Conservation (phyloP, 2,888 invertebrate species). For the Drosophila aldrichi region DNA sequence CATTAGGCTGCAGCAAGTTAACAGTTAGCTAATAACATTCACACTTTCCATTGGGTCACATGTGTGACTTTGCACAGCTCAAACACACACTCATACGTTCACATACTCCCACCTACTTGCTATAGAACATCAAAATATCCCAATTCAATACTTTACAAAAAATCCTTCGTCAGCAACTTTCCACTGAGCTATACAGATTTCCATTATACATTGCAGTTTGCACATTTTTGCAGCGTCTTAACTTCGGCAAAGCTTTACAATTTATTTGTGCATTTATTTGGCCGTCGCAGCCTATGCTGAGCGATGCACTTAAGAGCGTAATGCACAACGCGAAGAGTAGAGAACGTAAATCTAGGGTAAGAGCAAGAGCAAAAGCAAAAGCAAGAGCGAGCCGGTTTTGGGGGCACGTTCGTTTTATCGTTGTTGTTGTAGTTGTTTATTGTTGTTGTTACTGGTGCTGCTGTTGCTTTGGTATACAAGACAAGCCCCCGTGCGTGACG, state of each 20-base stretch:
- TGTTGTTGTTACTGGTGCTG: constrained; percentile 25
- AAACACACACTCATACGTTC: neutral
- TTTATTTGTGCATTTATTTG: constrained; percentile 13
- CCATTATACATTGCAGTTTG: constrained; percentile 9
- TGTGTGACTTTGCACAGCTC: constrained; percentile 57
- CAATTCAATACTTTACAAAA: neutral
- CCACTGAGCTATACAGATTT: constrained; percentile 19
- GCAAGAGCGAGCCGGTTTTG: constrained; percentile 63
- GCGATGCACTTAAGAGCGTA: constrained; percentile 63
- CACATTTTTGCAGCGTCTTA: constrained; percentile 6
- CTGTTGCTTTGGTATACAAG: constrained; percentile 38
- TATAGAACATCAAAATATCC: constrained; percentile 13
- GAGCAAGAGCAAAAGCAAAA: constrained; percentile 55
- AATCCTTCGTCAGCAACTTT: constrained; percentile 10
- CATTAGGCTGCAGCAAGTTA: constrained; percentile 37
- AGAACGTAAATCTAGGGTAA: constrained; percentile 21
- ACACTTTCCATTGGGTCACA: constrained; percentile 63
- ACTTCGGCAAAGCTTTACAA: constrained; percentile 3
- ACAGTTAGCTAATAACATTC: constrained; percentile 51
- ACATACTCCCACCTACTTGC: constrained; percentile 13
- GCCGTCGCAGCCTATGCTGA: constrained; percentile 11
- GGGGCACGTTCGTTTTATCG: constrained; percentile 63
- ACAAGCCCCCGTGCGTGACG: constrained; percentile 82
- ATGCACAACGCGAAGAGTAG: constrained; percentile 12
- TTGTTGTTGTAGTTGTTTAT: constrained; percentile 12